Conservation (phyloP, 2,888 invertebrate species). For the Branchinecta sandiegonensis region DNA sequence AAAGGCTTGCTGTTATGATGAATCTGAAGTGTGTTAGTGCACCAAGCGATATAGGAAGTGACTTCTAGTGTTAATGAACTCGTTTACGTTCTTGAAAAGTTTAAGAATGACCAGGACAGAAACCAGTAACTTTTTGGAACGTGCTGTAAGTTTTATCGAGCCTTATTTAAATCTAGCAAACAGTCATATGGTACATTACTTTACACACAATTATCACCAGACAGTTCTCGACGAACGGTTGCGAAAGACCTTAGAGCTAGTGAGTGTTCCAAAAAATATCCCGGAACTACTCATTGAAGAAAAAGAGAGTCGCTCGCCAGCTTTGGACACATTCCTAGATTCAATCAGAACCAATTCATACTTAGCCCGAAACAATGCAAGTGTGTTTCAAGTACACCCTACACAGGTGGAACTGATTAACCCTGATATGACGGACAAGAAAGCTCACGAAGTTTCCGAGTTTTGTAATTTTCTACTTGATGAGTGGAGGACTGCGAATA, state of each 20-base stretch:
- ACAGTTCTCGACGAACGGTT: conserved; percentile 27
- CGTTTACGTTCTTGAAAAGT: neutral
- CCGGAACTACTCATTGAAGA: no score
- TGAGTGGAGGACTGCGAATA: conserved; percentile 28
- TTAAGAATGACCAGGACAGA: conserved; percentile 34
- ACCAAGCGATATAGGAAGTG: neutral
- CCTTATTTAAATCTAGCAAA: conserved; percentile 49
- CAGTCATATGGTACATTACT: conserved; percentile 61
- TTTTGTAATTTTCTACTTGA: conserved; percentile 38
- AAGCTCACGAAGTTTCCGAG: conserved; percentile 59
- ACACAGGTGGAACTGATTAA: conserved; percentile 25
- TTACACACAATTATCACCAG: conserved; percentile 51
- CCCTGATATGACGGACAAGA: conserved; percentile 58
- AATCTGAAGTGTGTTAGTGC: conserved; percentile 5
- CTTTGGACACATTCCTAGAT: no score
- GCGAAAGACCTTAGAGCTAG: neutral
- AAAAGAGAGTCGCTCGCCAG: no score
- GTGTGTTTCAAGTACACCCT: neutral
- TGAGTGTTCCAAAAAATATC: neutral
- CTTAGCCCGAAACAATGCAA: neutral
- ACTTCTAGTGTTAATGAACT: neutral
- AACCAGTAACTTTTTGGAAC: conserved; percentile 33
- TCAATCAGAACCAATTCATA: neutral
- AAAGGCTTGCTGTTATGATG: conserved; percentile 5
- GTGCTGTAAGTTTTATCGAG: conserved; percentile 38